Conservation (phyloP, 2,888 invertebrate species). For the Caenorhabditis zanzibari region DNA sequence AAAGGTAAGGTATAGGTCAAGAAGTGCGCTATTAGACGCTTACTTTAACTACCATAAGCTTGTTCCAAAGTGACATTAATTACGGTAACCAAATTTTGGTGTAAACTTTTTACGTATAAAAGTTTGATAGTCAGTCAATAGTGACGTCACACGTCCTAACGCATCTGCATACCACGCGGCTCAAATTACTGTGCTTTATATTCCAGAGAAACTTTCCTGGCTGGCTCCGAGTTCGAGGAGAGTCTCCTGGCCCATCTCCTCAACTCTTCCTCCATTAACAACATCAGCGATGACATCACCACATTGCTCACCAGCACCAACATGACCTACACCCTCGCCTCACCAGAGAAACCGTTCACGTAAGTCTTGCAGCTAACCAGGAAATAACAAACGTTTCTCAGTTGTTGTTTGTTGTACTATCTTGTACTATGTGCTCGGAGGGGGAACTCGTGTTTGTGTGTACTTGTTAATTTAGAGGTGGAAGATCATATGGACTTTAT, state of each 20-base stretch:
- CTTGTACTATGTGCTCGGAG: slow-evolving; percentile 17
- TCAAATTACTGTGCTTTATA: too few relatives aligned
- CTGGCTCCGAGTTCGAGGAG: slow-evolving; percentile 54
- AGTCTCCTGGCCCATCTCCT: slow-evolving; percentile 35
- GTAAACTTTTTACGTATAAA: too few relatives aligned
- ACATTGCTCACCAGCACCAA: slow-evolving; percentile 42
- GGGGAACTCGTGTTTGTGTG: slow-evolving; percentile 25
- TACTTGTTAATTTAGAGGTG: slow-evolving; percentile 6
- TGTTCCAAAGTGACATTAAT: too few relatives aligned
- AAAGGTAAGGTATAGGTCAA: slow-evolving; percentile 14
- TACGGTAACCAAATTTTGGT: too few relatives aligned
- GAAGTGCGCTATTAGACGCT: too few relatives aligned
- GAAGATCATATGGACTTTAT: slow-evolving; percentile 25
- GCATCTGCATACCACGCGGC: too few relatives aligned
- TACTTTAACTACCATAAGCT: too few relatives aligned
- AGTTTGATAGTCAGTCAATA: too few relatives aligned
- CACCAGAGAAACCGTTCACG: slow-evolving; percentile 59
- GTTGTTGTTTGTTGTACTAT: slow-evolving; percentile 60
- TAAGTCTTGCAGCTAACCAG: slow-evolving; percentile 39
- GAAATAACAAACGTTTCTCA: slow-evolving; percentile 8
- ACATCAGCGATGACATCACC: slow-evolving; percentile 44
- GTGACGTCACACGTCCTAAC: too few relatives aligned
- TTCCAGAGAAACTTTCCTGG: slow-evolving; percentile 51
- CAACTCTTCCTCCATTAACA: slow-evolving; percentile 30
- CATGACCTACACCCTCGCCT: slow-evolving; percentile 44